Base-by-base conservation (phyloP, 2,797 vertebrate genomes). In the Lithobates sylvaticus region DNA sequence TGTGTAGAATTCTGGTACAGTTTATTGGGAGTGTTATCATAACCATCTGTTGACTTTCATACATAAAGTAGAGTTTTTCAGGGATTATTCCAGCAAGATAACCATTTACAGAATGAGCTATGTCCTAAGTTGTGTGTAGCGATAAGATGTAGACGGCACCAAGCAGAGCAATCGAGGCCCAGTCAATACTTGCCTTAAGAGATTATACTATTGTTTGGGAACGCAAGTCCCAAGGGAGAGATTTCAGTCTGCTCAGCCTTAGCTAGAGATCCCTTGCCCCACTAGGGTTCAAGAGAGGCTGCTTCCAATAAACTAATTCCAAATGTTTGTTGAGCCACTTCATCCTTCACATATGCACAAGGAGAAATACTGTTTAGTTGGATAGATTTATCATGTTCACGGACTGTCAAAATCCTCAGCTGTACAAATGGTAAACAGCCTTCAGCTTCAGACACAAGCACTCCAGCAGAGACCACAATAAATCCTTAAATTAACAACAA, bases 341-440 rank as follows among this genome's bases (percentile, higher is more conserved):
- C 81, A 84, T 87, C 81, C 81, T 84, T 75, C 81, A 87, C 86
- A 84, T 87, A 76, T 84, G 81, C 86, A 87, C 73, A 79, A 69
- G 32, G 86, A 87, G 64, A 79, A 87, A 87, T 84, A 84, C 64
- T 75, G 75, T 84, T 84, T 87, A 75, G 86, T 47, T 84, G 80
- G 81, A 84, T 84, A 84, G 81, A 83, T 87, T 87, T 87, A 87
- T 87, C 86, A 87, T 84, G 86, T 84, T 87, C 86, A 87, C 70
- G 64, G 86, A 87, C 86, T 87, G 86, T 87, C 86, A 87, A 83
- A 84, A 68, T 79, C 86, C 81, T 87, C 86, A 87, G 86, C 86
- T 87, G 81, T 79, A 83, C 76, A 87, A 87, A 87, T 87, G 86
- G 86, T 84, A 84, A 79, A 87, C 86, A 84, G 86, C 81, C 86